Percentiles rank a stretch among this genome's conserved stretches.
Conservation (phyloP, 2,113 vertebrate species). For the Mustela nigripes region DNA sequence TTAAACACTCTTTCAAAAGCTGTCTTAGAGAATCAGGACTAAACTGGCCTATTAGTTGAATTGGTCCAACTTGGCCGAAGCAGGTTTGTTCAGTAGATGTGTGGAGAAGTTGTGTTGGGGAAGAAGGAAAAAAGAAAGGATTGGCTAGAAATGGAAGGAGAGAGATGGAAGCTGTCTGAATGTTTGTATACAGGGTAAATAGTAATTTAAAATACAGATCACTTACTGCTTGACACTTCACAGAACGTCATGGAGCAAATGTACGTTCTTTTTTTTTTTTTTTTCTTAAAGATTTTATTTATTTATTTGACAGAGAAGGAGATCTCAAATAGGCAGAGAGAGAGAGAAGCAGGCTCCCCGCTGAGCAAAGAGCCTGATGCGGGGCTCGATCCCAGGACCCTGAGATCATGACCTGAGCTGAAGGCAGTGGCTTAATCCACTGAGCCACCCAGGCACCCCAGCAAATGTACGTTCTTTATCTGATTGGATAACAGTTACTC, state of each 20-base stretch:
- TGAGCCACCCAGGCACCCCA: neutral
- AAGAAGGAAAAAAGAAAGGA: neutral
- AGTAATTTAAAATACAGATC: slow-evolving; percentile 24
- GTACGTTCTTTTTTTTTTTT: neutral
- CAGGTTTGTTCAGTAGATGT: neutral
- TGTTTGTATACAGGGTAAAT: slow-evolving; percentile 8
- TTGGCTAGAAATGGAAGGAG: neutral
- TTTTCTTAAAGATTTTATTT: no score
- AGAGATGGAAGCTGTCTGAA: slow-evolving; percentile 30
- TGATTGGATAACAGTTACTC: neutral
- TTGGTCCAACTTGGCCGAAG: neutral
- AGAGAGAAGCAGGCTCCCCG: no score
- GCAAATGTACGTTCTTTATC: neutral
- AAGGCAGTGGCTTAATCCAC: no score
- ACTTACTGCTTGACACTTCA: neutral
- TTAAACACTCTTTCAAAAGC: neutral
- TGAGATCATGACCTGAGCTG: no score
- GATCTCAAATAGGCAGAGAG: no score
- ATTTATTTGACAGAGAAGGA: no score
- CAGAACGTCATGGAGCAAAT: slow-evolving; percentile 12
- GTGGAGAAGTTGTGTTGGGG: neutral
- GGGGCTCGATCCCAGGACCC: no score
- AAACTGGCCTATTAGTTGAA: slow-evolving; percentile 25
- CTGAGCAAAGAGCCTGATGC: no score
- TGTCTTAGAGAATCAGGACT: slow-evolving; percentile 18